Base-by-base conservation (phyloP, 2,797 vertebrate genomes). In the Hipposideros larvatus region DNA sequence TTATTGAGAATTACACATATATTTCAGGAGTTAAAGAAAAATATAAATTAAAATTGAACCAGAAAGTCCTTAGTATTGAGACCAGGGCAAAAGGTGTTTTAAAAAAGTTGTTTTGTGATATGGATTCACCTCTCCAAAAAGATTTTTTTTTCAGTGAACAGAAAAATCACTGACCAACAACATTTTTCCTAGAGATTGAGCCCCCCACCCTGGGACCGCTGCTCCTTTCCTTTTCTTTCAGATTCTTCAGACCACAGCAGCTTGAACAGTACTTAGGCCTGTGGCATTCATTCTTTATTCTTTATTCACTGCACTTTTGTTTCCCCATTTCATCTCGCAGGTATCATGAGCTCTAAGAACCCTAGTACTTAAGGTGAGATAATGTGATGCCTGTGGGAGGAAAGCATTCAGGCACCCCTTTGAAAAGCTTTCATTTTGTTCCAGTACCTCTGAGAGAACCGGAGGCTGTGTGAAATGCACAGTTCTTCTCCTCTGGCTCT, bases 51-150 rank as follows among this genome's bases (percentile, higher is more conserved):
- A 90, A 73, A 91, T 53, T 24, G 31, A 90, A 73, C 4, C 16
- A 94, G 57, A 65, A 96, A 83, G 3, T 53, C 73, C 74, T 90
- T 55, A 37, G 55, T 53, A 48, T 59, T 66, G 16, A 80, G 41
- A 80, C 66, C 9, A 82, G 8, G 5, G 1, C 84, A 2, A 31
- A 88, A 87, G 80, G 59, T 41, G 78, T 70, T 37, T 37, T 71
- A 46, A 70, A 28, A 65, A 46, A 53, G 43, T 43, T 74, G 31
- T 59, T 37, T 16, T 22, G 11, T 91, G 24, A 68, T 89, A 37
- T 28, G 19, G 21, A 46, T 34, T 90, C 61, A 26, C 24, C 46
- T 79, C 68, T 92, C 10, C 28, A 43, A 70, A 79, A n/a, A 31
- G 8, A 7, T 14, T 24, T 0, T 1, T 26, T 59, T 82, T 79